Conservation (phyloP, 2,888 invertebrate genomes). For the Thymelicus sylvestris region DNA sequence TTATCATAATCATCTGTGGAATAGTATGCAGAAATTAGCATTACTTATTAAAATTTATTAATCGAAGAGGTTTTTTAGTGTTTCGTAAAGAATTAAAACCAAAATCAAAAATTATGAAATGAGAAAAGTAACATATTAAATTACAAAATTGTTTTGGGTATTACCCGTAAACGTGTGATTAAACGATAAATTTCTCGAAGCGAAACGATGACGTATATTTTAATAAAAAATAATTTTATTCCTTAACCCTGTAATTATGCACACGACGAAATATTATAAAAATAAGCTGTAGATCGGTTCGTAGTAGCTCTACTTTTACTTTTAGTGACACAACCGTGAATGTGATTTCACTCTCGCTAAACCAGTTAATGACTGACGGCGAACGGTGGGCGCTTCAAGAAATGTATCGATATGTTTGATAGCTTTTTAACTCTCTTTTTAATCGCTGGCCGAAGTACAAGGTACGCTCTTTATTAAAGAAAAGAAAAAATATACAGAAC, state of each 20-base stretch:
- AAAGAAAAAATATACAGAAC: too few relatives aligned
- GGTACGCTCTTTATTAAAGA: neutral
- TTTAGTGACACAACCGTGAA: constrained; percentile 61
- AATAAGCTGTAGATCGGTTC: constrained; percentile 51
- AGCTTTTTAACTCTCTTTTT: constrained; percentile 9
- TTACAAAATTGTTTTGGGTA: too few relatives aligned
- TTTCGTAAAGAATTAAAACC: too few relatives aligned
- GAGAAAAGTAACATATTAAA: too few relatives aligned
- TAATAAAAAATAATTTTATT: neutral
- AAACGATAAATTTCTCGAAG: too few relatives aligned
- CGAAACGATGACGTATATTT: too few relatives aligned
- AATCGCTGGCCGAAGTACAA: neutral
- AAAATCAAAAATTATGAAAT: too few relatives aligned
- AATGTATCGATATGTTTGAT: constrained; percentile 26
- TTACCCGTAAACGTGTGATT: too few relatives aligned
- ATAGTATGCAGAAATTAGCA: too few relatives aligned
- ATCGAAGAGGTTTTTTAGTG: too few relatives aligned
- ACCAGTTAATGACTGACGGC: constrained; percentile 47
- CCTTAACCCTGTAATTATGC: constrained; percentile 43
- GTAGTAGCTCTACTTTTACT: constrained; percentile 67
- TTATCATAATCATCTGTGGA: too few relatives aligned
- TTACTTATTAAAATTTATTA: too few relatives aligned
- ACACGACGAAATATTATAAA: constrained; percentile 42
- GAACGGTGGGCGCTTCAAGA: constrained; percentile 21
- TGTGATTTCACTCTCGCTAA: constrained; percentile 66